These are phyloP conservation scores for Mallateleia sp. DNA, from an alignment of 2,888 invertebrate genomes.

Conservation along the genomic window DNA sequence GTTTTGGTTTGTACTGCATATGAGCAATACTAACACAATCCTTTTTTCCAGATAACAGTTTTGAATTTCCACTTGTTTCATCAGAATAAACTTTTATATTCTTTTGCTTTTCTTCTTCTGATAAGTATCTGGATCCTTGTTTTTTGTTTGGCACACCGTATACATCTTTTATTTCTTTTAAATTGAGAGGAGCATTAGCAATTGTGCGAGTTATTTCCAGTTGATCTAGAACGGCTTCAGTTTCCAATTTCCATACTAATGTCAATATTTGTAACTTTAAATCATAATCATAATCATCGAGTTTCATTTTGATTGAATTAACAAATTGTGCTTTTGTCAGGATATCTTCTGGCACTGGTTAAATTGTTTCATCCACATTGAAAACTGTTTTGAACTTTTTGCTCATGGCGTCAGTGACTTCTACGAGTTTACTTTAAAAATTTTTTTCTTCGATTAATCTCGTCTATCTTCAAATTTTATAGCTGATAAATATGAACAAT, in stretches of 20 bases:
- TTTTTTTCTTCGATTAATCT: too few species aligned
- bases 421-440: too few species aligned
- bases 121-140: neutral
- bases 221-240: neutral
- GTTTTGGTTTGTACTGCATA: slow-evolving; percentile 20
- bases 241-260: slow-evolving; percentile 12
- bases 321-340: too few species aligned
- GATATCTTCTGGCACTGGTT: too few species aligned
- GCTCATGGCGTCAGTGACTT: too few species aligned
- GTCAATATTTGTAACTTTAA: slow-evolving; percentile 7
- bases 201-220: slow-evolving; percentile 16
- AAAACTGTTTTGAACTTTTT: too few species aligned
- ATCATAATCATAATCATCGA: too few species aligned
- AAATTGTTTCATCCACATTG: too few species aligned
- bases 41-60: slow-evolving; percentile 19
- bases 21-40: slow-evolving; percentile 13
- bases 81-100: slow-evolving; percentile 3
- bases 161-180: neutral
- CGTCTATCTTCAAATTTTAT: too few species aligned
- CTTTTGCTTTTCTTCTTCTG: slow-evolving; percentile 19
- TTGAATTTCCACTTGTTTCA: slow-evolving; percentile 24
- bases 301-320: too few species aligned
- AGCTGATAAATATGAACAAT: too few species aligned
- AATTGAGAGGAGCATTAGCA: neutral
- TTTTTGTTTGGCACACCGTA: neutral